Evolutionary conservation across 2,797 vertebrate genomes (phyloP).

Genomic region (Acipenser transmontanus): DNA sequence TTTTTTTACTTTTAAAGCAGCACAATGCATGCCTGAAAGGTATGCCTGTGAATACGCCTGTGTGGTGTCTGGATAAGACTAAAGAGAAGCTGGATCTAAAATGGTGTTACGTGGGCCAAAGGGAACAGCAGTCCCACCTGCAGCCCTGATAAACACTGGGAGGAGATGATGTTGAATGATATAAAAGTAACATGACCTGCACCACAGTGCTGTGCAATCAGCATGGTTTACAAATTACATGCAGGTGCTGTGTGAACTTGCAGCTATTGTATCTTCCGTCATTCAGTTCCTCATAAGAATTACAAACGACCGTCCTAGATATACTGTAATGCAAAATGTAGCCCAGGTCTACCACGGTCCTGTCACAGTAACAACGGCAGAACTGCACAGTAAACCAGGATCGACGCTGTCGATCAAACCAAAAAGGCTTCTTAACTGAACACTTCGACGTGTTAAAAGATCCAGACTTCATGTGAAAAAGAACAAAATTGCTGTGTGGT

Average conservation of each 20-base stretch:
- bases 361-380: too few species aligned
- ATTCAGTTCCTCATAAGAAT: not conserved
- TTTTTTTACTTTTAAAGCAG: not conserved
- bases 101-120: constrained; percentile 33
- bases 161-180: constrained; percentile 27
- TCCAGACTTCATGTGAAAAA: too few species aligned
- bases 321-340: too few species aligned
- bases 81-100: constrained; percentile 48
- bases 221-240: constrained; percentile 7
- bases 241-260: constrained; percentile 21
- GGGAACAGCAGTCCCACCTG: constrained; percentile 17
- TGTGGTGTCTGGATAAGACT: constrained; percentile 14
- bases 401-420: too few species aligned
- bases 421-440: too few species aligned
- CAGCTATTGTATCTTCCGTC: constrained; percentile 21
- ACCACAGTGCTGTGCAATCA: constrained; percentile 21
- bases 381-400: too few species aligned
- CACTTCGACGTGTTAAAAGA: too few species aligned
- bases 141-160: constrained; percentile 47
- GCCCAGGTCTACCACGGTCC: too few species aligned
- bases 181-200: constrained; percentile 37
- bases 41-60: not conserved
- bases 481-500: too few species aligned
- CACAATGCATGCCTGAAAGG: not conserved
- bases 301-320: too few species aligned